A percentile compares a stretch with the other conserved stretches of the same genome.
These are phyloP conservation scores for Atrina japonica DNA, from an alignment of 2,888 invertebrate genomes.

Conservation along the genomic window DNA sequence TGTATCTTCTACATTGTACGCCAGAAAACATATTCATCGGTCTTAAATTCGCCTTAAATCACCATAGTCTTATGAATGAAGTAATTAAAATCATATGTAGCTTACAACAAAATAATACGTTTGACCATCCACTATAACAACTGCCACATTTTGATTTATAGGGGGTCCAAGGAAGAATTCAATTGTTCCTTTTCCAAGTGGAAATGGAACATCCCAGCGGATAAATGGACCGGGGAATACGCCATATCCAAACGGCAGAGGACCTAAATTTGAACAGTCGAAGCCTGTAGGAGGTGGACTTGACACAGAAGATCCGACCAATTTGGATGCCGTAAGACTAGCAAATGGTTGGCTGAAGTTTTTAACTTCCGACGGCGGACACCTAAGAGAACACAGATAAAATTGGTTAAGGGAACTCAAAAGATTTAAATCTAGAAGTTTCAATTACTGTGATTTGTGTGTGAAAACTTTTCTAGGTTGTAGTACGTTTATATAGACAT, in stretches of 20 bases:
- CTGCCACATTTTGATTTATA: neutral
- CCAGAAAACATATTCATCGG: no score
- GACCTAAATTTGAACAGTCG: no score
- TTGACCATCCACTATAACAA: neutral
- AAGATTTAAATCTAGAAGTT: no score
- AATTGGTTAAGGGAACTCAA: no score
- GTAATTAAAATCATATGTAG: neutral
- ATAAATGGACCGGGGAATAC: neutral
- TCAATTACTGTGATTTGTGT: no score
- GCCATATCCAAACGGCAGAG: neutral
- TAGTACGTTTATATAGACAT: no score
- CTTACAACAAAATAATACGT: neutral
- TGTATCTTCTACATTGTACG: no score
- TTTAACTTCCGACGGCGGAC: slow-evolving; percentile 52
- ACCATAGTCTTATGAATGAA: no score
- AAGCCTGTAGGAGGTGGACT: no score
- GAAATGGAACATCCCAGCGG: neutral
- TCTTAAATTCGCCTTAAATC: no score
- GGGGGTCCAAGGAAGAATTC: slow-evolving; percentile 13
- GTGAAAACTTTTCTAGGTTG: no score
- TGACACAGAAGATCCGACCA: neutral
- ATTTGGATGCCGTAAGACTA: slow-evolving; percentile 16
- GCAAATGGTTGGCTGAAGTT: slow-evolving; percentile 57
- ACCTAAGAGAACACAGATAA: slow-evolving; percentile 53
- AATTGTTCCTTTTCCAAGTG: neutral